Evolutionary conservation across 2,888 invertebrate species (phyloP).

Genomic region (Cheiracanthium punctorium): DNA sequence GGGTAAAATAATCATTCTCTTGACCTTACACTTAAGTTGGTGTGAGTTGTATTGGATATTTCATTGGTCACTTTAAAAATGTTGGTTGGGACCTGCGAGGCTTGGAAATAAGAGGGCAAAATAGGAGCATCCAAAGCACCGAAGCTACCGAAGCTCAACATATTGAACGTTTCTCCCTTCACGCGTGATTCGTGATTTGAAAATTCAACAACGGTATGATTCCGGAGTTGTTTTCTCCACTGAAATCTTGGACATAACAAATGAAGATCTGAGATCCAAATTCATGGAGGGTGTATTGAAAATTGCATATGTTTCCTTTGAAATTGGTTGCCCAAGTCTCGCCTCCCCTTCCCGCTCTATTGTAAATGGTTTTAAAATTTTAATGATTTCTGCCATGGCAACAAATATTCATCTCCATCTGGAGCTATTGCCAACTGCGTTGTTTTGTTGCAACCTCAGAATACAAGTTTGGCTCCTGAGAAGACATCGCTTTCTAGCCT

Average conservation of each 20-base stretch:
- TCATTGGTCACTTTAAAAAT: conserved; percentile 76
- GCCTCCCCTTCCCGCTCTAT: conserved; percentile 98
- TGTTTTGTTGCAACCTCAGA: too few relatives aligned
- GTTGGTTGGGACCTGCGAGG: conserved; percentile 80
- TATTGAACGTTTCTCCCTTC: conserved; percentile 99
- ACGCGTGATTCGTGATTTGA: conserved; percentile 98
- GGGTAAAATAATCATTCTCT: too few relatives aligned
- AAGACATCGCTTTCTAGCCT: too few relatives aligned
- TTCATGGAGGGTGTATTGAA: conserved; percentile 96
- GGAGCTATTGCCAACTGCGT: too few relatives aligned
- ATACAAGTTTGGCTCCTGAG: too few relatives aligned
- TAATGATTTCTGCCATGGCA: conserved; percentile 96
- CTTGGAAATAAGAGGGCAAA: conserved; percentile 92
- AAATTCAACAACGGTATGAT: conserved; percentile 92
- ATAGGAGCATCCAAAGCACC: conserved; percentile 99
- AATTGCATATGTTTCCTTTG: conserved; percentile 93
- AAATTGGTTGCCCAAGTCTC: conserved; percentile 95
- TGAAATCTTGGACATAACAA: conserved; percentile 97
- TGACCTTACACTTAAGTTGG: too few relatives aligned
- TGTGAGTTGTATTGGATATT: too few relatives aligned
- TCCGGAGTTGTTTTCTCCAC: conserved; percentile 98
- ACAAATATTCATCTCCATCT: too few relatives aligned
- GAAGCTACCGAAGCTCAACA: conserved; percentile 98
- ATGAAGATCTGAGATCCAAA: conserved; percentile 92
- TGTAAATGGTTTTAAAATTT: conserved; percentile 97